Conservation (phyloP, 2,797 vertebrate genomes). For the Channallabes apus region DNA sequence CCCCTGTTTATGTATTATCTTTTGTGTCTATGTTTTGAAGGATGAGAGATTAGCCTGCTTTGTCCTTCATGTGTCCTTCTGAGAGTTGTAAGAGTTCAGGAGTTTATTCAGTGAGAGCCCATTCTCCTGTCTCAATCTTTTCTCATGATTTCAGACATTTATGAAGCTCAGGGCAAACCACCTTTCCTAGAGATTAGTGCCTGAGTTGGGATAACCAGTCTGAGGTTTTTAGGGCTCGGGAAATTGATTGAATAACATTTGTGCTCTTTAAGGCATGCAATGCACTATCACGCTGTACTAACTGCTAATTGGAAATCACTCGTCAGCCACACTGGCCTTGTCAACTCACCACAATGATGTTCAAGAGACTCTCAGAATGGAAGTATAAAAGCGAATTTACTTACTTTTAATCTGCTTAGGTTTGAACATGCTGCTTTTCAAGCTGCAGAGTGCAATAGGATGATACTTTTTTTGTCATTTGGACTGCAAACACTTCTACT, state of each 20-base stretch:
- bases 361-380: conserved; percentile 3
- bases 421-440: neutral
- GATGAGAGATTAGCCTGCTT: neutral
- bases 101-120: neutral
- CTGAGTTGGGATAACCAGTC: neutral
- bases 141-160: conserved; percentile 25
- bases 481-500: neutral
- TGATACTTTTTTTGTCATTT: neutral
- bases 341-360: conserved; percentile 9
- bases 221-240: conserved; percentile 17
- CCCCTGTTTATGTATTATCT: neutral
- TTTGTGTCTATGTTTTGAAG: conserved; percentile 5
- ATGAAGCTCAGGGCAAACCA: neutral
- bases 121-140: neutral
- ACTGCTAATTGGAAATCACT: conserved; percentile 41
- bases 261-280: conserved; percentile 16
- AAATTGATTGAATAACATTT: conserved; percentile 35
- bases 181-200: conserved; percentile 27
- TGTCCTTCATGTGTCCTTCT: conserved; percentile 13
- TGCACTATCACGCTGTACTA: conserved; percentile 30
- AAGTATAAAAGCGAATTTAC: neutral
- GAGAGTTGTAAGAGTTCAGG: conserved; percentile 11
- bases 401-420: neutral
- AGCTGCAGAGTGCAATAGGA: neutral
- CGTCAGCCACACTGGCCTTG: conserved; percentile 16